A percentile compares a stretch with the other conserved stretches of the same genome.
Conservation (phyloP, 2,113 vertebrate genomes). For the Delphinus delphis region DNA sequence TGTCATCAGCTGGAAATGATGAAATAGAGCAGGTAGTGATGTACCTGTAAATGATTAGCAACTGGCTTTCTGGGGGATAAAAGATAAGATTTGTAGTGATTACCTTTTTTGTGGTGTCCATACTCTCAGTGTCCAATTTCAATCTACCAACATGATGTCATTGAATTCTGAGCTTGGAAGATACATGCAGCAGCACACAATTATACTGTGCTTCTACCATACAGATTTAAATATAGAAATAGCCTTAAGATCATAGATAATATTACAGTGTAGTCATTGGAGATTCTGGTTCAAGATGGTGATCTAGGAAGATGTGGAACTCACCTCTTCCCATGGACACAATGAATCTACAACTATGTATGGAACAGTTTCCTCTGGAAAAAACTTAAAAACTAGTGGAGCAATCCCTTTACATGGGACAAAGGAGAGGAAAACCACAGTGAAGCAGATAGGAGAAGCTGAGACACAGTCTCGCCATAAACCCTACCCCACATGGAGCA, state of each 20-base stretch:
- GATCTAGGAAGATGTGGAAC: background rate
- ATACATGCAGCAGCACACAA: no score
- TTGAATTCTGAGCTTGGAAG: background rate
- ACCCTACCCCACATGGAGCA: background rate
- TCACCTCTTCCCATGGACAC: background rate
- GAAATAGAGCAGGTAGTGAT: background rate
- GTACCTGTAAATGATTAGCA: background rate
- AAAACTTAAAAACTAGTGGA: background rate
- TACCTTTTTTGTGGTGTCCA: background rate
- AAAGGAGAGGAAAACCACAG: background rate
- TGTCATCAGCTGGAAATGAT: background rate
- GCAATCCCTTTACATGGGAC: background rate
- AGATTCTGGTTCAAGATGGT: background rate
- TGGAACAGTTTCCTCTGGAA: background rate
- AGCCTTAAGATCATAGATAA: background rate
- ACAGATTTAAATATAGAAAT: background rate
- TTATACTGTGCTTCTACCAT: background rate
- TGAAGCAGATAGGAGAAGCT: background rate
- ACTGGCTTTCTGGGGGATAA: background rate
- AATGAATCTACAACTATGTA: background rate
- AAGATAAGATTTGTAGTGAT: background rate
- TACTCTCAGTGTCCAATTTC: background rate
- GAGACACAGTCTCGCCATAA: background rate
- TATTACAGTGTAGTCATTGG: background rate
- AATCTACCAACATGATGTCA: background rate